phyloP scores from a whole-genome alignment of 2,113 vertebrate genomes.

The Monopterus albus region DNA sequence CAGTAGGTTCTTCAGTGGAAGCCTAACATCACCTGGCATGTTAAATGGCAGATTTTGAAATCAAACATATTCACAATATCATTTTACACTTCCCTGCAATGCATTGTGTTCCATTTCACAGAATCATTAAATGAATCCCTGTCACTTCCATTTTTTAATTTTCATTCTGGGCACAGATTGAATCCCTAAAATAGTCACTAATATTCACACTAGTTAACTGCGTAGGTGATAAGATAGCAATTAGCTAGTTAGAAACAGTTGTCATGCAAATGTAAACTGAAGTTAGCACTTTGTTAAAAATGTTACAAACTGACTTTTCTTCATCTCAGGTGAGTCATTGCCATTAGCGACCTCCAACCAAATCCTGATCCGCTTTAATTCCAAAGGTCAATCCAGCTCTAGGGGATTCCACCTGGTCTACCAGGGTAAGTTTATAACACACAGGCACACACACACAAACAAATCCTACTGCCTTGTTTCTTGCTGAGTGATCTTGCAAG shows the following conservation, averaged over 20 bases:
- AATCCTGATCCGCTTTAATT: conserved; percentile 94
- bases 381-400: conserved; percentile 92
- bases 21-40: background rate
- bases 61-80: background rate
- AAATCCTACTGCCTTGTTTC: background rate
- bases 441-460: background rate
- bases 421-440: conserved; percentile 86
- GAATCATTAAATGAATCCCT: background rate
- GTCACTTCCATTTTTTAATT: background rate
- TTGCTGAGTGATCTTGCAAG: conserved; percentile 18
- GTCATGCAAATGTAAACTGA: background rate
- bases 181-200: background rate
- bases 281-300: background rate
- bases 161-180: background rate
- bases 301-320: conserved; percentile 18
- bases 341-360: conserved; percentile 96
- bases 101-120: conserved; percentile 7
- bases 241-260: background rate
- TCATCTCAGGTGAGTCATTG: conserved; percentile 90
- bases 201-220: background rate
- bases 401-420: conserved; percentile 98
- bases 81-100: background rate
- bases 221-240: background rate
- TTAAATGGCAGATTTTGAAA: background rate
- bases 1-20: background rate